Evolutionary conservation across 2,113 vertebrate genomes (phyloP), one percentile per base, ranked within the genome.

Genomic region (Eolophus roseicapilla): DNA sequence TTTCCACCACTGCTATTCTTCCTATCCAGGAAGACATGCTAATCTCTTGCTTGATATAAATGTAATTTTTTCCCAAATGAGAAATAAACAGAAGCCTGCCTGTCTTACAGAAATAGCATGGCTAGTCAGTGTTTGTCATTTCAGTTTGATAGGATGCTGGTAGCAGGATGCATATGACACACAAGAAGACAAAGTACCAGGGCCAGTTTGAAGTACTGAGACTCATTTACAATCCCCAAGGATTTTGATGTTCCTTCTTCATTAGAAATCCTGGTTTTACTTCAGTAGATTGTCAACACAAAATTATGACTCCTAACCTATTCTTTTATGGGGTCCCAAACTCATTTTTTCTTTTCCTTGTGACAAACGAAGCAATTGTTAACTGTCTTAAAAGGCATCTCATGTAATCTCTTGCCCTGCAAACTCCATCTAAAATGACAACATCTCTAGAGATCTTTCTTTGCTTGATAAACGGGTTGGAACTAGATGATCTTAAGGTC

Each of bases 11-110:
- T 93, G 57, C 37, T 71, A 9, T 88, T 75, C 68, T 81, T 85
- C 49, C 80, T 70, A 79, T 82, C 71, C 10, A 59, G 68, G 80
- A 95, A 80, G 24, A 44, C 2, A 9, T 0, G 3, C 27, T 86
- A 86, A 95, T 94, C 78, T 95, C 71, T 91, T 87, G 44, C 88
- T 95, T 88, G 78, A 60, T 91, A 92, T 83, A 89, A 63, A 74
- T 88, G 70, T 77, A 25, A 60, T 84, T 94, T 95, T 92, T 93
- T 43, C 83, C 69, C 82, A 70, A 82, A 94, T 87, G 74, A 92
- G 81, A 92, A 89, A 89, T 73, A 95, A 95, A 91, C 23, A 91
- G 86, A 94, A 92, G 57, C 50, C 57, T 82, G 69, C 12, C 4
- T 87, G 31, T 75, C 52, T 76, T 88, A 53, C 57, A 93, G 83